Evolutionary conservation across 2,797 vertebrate species (phyloP).

Genomic region (Nyctalus aviator): DNA sequence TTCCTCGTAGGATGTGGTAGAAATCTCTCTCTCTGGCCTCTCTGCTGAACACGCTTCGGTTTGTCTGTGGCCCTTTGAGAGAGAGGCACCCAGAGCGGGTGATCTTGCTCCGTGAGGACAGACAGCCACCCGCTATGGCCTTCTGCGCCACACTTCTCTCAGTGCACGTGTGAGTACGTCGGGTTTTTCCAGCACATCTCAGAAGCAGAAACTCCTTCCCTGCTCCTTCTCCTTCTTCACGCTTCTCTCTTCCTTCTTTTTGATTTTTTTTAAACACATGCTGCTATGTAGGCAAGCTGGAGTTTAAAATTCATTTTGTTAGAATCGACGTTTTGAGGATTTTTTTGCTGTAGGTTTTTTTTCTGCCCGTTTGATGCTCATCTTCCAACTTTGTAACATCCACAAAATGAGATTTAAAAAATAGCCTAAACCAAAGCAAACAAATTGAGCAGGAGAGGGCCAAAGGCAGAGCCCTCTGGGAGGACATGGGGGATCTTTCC

Average conservation of each 20-base stretch:
- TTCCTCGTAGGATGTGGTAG: neutral
- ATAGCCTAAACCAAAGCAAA: neutral
- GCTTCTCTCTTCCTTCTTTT: neutral
- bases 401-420: slow-evolving; percentile 17
- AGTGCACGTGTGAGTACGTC: neutral
- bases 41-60: neutral
- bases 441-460: neutral
- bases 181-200: neutral
- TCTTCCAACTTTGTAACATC: slow-evolving; percentile 41
- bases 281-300: neutral
- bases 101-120: neutral
- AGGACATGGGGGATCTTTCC: neutral
- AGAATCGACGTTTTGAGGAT: neutral
- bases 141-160: neutral
- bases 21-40: neutral
- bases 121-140: neutral
- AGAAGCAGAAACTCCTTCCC: neutral
- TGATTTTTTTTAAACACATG: neutral
- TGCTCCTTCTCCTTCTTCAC: neutral
- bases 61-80: neutral
- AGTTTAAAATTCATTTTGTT: slow-evolving; percentile 59
- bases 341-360: neutral
- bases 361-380: neutral
- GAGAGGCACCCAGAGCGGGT: neutral
- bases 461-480: neutral